Percentiles rank a stretch among this genome's conserved stretches.
These are phyloP conservation scores for Amphipoea oculea DNA, from an alignment of 2,888 invertebrate genomes.

Conservation along the genomic window DNA sequence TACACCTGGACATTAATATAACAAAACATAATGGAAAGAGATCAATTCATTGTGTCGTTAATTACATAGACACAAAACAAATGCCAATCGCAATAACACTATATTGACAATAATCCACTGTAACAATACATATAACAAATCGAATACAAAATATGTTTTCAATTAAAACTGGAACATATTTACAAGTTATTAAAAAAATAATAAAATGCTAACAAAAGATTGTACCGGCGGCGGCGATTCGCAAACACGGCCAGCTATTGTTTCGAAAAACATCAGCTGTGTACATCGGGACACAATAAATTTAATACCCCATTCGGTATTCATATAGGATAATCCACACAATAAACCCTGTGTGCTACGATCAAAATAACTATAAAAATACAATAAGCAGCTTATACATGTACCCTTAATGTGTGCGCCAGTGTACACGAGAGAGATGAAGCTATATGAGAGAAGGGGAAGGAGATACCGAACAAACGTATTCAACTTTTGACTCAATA, in stretches of 20 bases:
- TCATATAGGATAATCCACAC: slow-evolving; percentile 85
- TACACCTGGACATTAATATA: slow-evolving; percentile 4
- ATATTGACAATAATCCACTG: slow-evolving; percentile 30
- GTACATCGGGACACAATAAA: slow-evolving; percentile 84
- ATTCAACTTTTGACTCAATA: slow-evolving; percentile 77
- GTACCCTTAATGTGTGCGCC: slow-evolving; percentile 85
- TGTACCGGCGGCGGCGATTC: slow-evolving; percentile 83
- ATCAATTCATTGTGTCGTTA: neutral
- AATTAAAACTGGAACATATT: slow-evolving; percentile 73
- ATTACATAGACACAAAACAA: slow-evolving; percentile 25
- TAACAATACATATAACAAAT: slow-evolving; percentile 14
- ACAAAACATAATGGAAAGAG: neutral
- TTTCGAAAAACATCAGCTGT: slow-evolving; percentile 85
- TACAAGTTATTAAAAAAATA: slow-evolving; percentile 83
- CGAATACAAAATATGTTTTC: slow-evolving; percentile 35
- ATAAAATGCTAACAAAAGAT: slow-evolving; percentile 67
- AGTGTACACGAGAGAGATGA: slow-evolving; percentile 73
- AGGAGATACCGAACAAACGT: slow-evolving; percentile 52
- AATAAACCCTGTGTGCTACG: slow-evolving; percentile 84
- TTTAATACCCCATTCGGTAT: slow-evolving; percentile 85
- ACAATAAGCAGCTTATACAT: slow-evolving; percentile 89
- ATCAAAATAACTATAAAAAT: slow-evolving; percentile 91
- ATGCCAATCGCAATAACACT: slow-evolving; percentile 24
- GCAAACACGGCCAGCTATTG: slow-evolving; percentile 80
- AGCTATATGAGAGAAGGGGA: slow-evolving; percentile 53